Conservation (phyloP, 2,888 invertebrate genomes). For the Aphidoletes aphidimyza region DNA sequence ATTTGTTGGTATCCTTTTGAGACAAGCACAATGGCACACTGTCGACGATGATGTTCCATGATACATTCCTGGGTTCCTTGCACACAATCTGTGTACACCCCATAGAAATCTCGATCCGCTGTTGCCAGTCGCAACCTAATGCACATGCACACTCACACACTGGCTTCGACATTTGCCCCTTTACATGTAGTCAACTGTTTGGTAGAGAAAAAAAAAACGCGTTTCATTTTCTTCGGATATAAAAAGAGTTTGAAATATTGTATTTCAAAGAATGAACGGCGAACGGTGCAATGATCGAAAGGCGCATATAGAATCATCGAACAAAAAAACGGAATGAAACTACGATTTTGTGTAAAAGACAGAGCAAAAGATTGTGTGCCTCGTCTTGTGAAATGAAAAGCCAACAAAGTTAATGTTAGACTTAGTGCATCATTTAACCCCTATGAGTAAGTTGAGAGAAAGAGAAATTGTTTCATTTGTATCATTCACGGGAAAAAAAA, state of each 20-base stretch:
- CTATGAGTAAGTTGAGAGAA: too few relatives aligned
- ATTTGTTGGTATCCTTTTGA: slow-evolving; percentile 41
- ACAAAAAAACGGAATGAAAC: background rate
- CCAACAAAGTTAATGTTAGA: slow-evolving; percentile 18
- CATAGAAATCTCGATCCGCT: slow-evolving; percentile 19
- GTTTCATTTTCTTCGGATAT: background rate
- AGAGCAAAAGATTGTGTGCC: background rate
- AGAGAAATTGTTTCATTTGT: slow-evolving; percentile 19
- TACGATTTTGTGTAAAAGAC: background rate
- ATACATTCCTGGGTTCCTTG: too few relatives aligned
- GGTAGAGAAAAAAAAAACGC: background rate
- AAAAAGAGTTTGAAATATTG: background rate
- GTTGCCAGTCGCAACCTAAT: background rate
- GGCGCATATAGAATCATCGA: background rate
- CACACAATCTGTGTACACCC: too few relatives aligned
- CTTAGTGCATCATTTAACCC: slow-evolving; percentile 47
- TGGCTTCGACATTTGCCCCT: slow-evolving; percentile 50
- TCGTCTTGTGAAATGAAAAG: background rate
- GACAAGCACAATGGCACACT: background rate
- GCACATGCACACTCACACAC: slow-evolving; percentile 53
- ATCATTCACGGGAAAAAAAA: background rate
- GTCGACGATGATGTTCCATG: background rate
- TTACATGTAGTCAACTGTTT: background rate
- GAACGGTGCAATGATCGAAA: background rate
- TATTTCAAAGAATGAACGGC: too few relatives aligned